Evolutionary conservation across 2,113 vertebrate genomes (phyloP).

Genomic region (Scalopus aquaticus): DNA sequence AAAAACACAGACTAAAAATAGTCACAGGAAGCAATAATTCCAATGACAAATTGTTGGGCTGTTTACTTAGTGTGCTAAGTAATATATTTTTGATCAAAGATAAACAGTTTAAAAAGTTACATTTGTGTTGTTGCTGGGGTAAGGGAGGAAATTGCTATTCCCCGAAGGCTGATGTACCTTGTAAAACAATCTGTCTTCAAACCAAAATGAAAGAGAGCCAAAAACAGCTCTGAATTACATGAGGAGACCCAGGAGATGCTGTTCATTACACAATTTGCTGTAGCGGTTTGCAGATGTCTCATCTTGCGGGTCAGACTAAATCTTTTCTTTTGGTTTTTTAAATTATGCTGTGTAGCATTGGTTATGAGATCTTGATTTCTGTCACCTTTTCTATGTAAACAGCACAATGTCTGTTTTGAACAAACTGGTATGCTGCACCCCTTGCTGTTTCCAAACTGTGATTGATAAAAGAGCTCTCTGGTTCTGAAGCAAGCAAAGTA

Average conservation of each 20-base stretch:
- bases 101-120: constrained; percentile 89
- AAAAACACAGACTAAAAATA: constrained; percentile 84
- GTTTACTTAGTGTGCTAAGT: constrained; percentile 88
- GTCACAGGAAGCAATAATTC: constrained; percentile 91
- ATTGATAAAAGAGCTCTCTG: constrained; percentile 48
- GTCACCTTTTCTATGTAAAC: not conserved
- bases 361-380: not conserved
- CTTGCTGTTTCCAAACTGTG: constrained; percentile 21
- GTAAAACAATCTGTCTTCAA: constrained; percentile 89
- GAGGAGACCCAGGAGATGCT: constrained; percentile 82
- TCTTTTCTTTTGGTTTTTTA: constrained; percentile 24
- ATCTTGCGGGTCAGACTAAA: constrained; percentile 58
- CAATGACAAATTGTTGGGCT: constrained; percentile 88
- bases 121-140: constrained; percentile 85
- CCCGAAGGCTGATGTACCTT: constrained; percentile 89
- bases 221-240: constrained; percentile 83
- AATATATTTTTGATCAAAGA: constrained; percentile 92
- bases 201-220: constrained; percentile 82
- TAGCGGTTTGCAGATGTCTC: constrained; percentile 83
- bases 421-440: not conserved
- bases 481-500: constrained; percentile 13
- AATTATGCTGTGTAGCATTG: not conserved
- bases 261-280: constrained; percentile 78
- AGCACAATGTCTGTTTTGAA: not conserved
- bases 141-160: constrained; percentile 91